These are phyloP conservation scores for Drosophila busckii DNA, from an alignment of 1,140 invertebrate species.

Conservation along the genomic window DNA sequence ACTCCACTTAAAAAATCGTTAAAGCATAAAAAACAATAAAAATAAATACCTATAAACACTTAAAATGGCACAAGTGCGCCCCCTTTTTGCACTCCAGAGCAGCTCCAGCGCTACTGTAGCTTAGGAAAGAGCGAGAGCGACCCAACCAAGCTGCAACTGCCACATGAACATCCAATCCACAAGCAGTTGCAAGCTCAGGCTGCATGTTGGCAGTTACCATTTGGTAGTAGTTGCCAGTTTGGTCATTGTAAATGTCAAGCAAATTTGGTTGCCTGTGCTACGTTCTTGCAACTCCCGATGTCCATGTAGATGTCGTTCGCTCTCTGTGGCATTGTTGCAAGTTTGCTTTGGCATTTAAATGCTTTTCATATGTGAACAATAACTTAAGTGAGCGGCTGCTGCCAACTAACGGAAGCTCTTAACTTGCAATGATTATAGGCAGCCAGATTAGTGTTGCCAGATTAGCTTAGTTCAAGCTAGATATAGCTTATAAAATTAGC, in stretches of 20 bases:
- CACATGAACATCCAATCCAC: conserved; percentile 7
- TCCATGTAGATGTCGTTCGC: conserved; percentile 32
- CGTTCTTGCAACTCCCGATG: neutral
- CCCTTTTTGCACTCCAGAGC: neutral
- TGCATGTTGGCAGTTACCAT: conserved; percentile 38
- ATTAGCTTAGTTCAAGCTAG: no score
- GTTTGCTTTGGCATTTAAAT: conserved; percentile 44
- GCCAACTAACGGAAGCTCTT: neutral
- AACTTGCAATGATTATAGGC: no score
- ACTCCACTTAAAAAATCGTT: conserved; percentile 73
- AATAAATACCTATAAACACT: conserved; percentile 76
- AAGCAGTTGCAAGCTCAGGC: conserved; percentile 12
- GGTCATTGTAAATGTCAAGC: conserved; percentile 73
- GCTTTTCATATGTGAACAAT: conserved; percentile 31
- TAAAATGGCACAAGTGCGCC: conserved; percentile 61
- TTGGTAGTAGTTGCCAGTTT: conserved; percentile 49
- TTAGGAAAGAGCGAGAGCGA: neutral
- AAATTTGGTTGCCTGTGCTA: conserved; percentile 55
- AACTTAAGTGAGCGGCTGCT: no score
- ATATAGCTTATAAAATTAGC: no score
- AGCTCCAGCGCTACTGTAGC: neutral
- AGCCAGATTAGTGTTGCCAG: no score
- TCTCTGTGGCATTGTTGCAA: conserved; percentile 15
- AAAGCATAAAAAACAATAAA: conserved; percentile 76
- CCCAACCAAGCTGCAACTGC: conserved; percentile 1